Percentiles rank a stretch among this genome's conserved stretches.
These are phyloP conservation scores for Antheraea yamamai DNA, from an alignment of 2,888 invertebrate species.

Conservation along the genomic window DNA sequence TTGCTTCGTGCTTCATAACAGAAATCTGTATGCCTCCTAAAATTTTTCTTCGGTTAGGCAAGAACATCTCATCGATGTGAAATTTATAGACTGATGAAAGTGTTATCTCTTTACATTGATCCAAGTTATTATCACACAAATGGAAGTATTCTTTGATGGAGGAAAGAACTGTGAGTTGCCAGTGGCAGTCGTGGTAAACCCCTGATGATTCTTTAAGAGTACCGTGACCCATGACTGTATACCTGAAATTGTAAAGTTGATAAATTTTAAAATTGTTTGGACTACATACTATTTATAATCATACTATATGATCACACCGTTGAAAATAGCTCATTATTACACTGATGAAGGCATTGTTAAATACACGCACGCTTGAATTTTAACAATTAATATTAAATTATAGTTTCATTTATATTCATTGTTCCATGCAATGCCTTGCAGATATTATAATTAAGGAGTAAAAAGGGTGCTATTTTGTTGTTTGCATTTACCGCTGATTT, in stretches of 20 bases:
- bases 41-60: constrained; percentile 70
- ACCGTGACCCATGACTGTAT: constrained; percentile 65
- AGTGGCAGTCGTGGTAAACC: constrained; percentile 48
- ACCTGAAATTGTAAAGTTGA: constrained; percentile 45
- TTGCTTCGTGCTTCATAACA: constrained; percentile 55
- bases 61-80: constrained; percentile 64
- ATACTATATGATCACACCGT: background rate
- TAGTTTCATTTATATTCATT: background rate
- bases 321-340: no score
- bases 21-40: constrained; percentile 62
- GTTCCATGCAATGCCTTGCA: background rate
- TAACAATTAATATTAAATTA: background rate
- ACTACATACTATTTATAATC: background rate
- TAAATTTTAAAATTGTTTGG: background rate
- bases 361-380: background rate
- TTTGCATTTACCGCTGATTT: background rate
- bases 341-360: background rate
- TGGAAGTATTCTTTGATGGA: constrained; percentile 58
- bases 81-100: constrained; percentile 52
- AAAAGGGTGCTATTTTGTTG: background rate
- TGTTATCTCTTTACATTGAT: constrained; percentile 47
- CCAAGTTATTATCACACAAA: constrained; percentile 58
- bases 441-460: background rate
- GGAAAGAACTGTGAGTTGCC: constrained; percentile 65
- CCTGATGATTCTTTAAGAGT: constrained; percentile 41